Base-by-base conservation (phyloP, 2,797 vertebrate species). In the Bufotes viridis region DNA sequence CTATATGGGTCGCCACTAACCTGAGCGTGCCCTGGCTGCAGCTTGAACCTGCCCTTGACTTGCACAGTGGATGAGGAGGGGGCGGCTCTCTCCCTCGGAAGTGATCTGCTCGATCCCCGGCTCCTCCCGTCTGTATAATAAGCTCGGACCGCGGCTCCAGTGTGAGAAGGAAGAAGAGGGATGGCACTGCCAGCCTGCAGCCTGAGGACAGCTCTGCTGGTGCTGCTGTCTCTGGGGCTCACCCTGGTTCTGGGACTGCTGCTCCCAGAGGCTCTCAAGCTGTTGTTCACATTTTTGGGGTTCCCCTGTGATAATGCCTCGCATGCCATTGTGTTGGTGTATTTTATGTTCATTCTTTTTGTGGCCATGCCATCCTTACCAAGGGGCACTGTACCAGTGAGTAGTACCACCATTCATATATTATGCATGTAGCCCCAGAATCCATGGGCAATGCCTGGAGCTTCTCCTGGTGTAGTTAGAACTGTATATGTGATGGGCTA, bases 351-450 rank as follows among this genome's bases (percentile, higher is more conserved):
- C 69, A 95, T 96, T 70, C 5, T 95, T 84, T 96, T 93, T 18
- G 86, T 96, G 14, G 95, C 95, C 34, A 90, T 93, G 87, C 95
- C 95, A 13, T 91, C 95, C 0, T 78, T 96, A 3, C 94, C 96
- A 0, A 93, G 95, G 83, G 96, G 96, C n/a, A 63, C 90, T 29
- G 91, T 96, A 65, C 92, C 95, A 93, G 96, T 97, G 92, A 92
- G 93, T 91, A 81, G 12, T 49, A 0, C 1, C 12, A 34, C 42
- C 20, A 63, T 26, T 81, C 34, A 24, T 61, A 42, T 42, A 42
- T 42, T 42, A 0, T 42, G 42, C 42, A 42, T 42, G 42, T 42
- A 42, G 42, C 42, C 6, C 42, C 42, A 42, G 42, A 42, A 42
- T 42, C 42, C 42, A 42, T 42, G 42, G 42, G 42, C 42, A 42